These are phyloP conservation scores for Petaurus breviceps DNA, from an alignment of 2,113 vertebrate species.

Conservation along the genomic window DNA sequence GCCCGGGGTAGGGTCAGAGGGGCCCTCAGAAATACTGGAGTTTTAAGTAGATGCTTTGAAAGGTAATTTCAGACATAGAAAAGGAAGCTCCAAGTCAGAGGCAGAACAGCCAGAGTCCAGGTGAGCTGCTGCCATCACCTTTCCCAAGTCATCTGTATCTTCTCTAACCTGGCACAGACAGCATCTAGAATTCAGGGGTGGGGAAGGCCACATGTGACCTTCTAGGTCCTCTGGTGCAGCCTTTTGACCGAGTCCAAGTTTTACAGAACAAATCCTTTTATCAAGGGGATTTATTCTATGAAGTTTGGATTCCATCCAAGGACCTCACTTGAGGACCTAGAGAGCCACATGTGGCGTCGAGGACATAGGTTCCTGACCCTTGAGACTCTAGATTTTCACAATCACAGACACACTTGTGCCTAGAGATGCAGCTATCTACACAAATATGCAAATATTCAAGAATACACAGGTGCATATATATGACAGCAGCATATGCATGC, in stretches of 20 bases:
- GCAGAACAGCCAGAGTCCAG: neutral
- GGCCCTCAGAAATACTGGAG: neutral
- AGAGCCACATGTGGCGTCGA: too few species aligned
- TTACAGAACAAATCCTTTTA: too few species aligned
- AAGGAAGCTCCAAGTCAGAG: neutral
- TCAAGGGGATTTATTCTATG: too few species aligned
- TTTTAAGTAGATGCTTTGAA: conserved; percentile 16
- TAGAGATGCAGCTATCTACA: neutral
- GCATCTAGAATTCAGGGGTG: neutral
- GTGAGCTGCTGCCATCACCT: neutral
- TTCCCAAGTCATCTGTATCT: conserved; percentile 1
- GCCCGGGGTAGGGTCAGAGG: too few species aligned
- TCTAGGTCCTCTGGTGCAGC: too few species aligned
- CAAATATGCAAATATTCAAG: neutral
- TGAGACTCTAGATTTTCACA: neutral
- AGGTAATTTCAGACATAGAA: conserved; percentile 25
- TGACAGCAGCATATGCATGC: neutral
- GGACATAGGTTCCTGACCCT: too few species aligned
- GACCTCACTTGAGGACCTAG: too few species aligned
- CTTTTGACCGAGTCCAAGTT: too few species aligned
- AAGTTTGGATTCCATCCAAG: too few species aligned
- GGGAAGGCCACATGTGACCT: too few species aligned
- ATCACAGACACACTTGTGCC: neutral
- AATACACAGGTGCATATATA: neutral
- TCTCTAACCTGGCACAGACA: neutral